Base-by-base conservation (phyloP, 2,888 invertebrate genomes). In the Eremobia ochroleuca region DNA sequence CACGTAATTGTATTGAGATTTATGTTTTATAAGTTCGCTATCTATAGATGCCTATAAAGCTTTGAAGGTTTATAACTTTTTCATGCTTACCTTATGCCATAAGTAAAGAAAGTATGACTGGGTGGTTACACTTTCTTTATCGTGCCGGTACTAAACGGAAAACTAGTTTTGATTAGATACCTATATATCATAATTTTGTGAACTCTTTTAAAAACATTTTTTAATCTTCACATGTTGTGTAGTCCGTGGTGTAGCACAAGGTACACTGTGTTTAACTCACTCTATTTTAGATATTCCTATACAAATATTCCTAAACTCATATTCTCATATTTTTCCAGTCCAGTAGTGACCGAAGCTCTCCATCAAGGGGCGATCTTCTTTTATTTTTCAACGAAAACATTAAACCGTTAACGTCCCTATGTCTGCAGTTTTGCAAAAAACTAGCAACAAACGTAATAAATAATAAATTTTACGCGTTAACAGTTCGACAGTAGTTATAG, bases 391-490 rank as follows among this genome's bases (percentile, higher is more conserved):
- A 72, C 65, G 58, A 86, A 79, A 85, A 85, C 76, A 82, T 70
- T 77, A 82, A 82, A 82, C 6, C 71, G 31, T 74, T 78, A 74
- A 80, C 71, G 58, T 70, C 78, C 73, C 69, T 73, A 73, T 75
- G 76, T 79, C 79, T 79, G 68, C 72, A 76, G 59, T 79, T 76
- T 90, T 88, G 83, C 87, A 92, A 76, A 72, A 72, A 95, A 94
- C 90, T 93, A 88, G 80, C 89, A 93, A 93, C 91, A 94, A 94
- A 91, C 91, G 92, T 89, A 88, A 94, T 96, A 96, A 96, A 96
- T 96, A 95, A 95, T 90, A 92, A 87, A 94, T 96, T 94, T 95
- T 92, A 92, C 92, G 91, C 93, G 88, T 89, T 90, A 95, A 92
- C 93, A 92, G 92, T 94, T 94, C 94, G 89, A 93, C 92, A 91